A percentile compares a stretch with the other conserved stretches of the same genome.
Conservation (phyloP, 2,888 invertebrate genomes). For the Eudemis profundana region DNA sequence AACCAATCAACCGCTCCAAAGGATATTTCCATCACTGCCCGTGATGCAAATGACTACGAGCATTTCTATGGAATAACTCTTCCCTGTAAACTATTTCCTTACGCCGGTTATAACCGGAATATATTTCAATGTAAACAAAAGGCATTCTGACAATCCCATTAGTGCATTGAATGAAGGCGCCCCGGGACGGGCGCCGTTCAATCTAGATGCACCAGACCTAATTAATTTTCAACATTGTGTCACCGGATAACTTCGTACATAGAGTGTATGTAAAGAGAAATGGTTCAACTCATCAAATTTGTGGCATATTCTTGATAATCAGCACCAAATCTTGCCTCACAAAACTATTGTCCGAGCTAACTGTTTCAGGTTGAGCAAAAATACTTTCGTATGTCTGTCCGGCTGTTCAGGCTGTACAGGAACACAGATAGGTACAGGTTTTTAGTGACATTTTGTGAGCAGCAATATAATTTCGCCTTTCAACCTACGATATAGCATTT, state of each 20-base stretch:
- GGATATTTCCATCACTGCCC: conserved; percentile 4
- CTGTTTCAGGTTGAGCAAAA: no score
- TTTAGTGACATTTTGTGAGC: no score
- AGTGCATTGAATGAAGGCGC: conserved; percentile 29
- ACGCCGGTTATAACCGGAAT: conserved; percentile 1
- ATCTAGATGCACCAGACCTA: conserved; percentile 27
- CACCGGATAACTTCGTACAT: not conserved
- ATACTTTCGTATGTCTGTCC: no score
- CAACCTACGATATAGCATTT: no score
- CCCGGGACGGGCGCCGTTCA: conserved; percentile 32
- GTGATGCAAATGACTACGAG: conserved; percentile 8
- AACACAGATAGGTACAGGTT: no score
- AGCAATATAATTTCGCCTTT: no score
- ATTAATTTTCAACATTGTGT: conserved; percentile 19
- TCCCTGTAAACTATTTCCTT: conserved; percentile 20
- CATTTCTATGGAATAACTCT: conserved; percentile 2
- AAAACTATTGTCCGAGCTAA: no score
- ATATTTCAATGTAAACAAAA: conserved; percentile 37
- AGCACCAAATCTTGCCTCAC: no score
- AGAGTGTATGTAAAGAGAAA: not conserved
- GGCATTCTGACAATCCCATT: conserved; percentile 38
- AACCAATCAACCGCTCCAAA: conserved; percentile 24
- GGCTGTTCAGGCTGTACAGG: no score
- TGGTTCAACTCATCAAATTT: not conserved
- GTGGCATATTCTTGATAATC: not conserved